Base-by-base conservation (phyloP, 2,797 vertebrate genomes). In the Liparis tanakae region DNA sequence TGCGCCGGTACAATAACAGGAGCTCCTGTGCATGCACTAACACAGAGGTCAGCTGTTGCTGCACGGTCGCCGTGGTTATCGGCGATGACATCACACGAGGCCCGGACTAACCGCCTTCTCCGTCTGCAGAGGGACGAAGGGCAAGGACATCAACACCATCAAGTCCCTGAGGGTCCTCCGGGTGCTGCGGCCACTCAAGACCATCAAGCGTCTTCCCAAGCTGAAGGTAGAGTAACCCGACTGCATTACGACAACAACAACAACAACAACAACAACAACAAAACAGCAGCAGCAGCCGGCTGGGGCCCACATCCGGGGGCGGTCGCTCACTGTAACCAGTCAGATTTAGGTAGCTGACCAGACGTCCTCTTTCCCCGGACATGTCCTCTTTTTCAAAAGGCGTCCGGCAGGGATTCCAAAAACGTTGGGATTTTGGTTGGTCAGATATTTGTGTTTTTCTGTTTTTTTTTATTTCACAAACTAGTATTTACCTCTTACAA, bases 111-210 rank as follows among this genome's bases (percentile, higher is more conserved):
- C 71, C 76, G 56, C 55, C 10, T 63, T 79, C 43, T 88, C 53
- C 3, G 61, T 86, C 79, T 89, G 72, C 95, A 99, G 98, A 91
- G 97, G 97, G 68, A 98, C 96, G 69, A 99, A 98, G 94, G 97
- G 98, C 72, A 99, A 99, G 88, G 98, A 99, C 92, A 97, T 99
- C 93, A 99, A 96, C 94, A 99, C 98, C 56, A 99, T 99, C 92
- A 99, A 99, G 92, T 99, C 98, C 9, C 94, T 99, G 88, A 92
- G 98, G 59, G 98, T 99, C 17, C 95, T 99, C 37, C 89, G 98
- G 0, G 98, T 99, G 65, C 93, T 99, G 65, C 91, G 98, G 56
- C 98, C 98, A 0, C 94, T 99, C 83, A 99, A 99, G 93, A 99
- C 98, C 85, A 99, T 99, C 81, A 99, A 99, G 79, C 89, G 98